phyloP scores from a whole-genome alignment of 2,113 vertebrate species.

The Cisticola juncidis region DNA sequence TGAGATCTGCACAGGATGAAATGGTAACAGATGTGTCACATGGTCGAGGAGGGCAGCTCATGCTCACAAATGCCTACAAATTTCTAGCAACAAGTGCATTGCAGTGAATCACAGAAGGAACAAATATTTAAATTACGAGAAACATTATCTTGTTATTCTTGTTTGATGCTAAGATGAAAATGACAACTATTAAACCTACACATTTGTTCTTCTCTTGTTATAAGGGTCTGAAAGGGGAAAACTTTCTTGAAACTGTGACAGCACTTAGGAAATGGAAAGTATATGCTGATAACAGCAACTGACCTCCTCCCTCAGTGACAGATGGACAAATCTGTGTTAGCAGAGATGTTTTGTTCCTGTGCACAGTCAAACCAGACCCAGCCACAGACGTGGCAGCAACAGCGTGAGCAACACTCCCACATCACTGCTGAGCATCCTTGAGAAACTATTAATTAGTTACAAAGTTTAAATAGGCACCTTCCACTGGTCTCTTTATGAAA shows the following conservation, averaged over 20 bases:
- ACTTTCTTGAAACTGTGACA: background rate
- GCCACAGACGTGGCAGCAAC: background rate
- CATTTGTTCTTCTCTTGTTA: background rate
- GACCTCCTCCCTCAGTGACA: background rate
- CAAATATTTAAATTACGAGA: background rate
- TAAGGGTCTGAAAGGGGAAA: background rate
- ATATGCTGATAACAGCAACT: background rate
- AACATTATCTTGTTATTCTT: background rate
- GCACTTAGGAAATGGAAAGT: background rate
- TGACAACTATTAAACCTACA: background rate
- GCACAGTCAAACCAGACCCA: background rate
- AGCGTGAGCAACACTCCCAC: background rate
- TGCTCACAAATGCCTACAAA: background rate
- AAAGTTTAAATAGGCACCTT: constrained; percentile 50
- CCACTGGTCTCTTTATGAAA: background rate
- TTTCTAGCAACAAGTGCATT: background rate
- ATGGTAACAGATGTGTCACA: background rate
- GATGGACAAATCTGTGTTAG: background rate
- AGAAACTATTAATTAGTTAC: constrained; percentile 55
- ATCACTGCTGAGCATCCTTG: constrained; percentile 23
- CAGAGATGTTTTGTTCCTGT: background rate
- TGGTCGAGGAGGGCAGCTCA: background rate
- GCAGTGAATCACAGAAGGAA: background rate
- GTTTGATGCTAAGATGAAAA: background rate
- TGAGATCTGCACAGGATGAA: background rate